Evolutionary conservation across 2,797 vertebrate genomes (phyloP).

Genomic region (Pantherophis vulpinus): DNA sequence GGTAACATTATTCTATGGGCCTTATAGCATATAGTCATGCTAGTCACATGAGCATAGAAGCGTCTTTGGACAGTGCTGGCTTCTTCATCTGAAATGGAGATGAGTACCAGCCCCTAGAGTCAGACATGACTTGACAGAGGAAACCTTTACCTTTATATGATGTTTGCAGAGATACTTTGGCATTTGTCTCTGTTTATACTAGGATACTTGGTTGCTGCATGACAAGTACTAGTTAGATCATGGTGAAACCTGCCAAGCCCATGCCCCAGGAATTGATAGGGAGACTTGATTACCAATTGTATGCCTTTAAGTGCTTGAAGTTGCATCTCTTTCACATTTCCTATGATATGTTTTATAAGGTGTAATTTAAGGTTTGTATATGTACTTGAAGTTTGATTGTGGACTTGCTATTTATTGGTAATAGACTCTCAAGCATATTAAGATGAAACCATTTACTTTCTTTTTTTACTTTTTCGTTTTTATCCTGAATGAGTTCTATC

Average conservation of each 20-base stretch:
- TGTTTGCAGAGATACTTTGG: not conserved
- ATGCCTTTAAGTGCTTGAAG: not conserved
- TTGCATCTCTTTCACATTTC: not conserved
- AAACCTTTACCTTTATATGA: not conserved
- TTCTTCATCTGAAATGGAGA: not conserved
- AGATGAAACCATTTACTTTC: not conserved
- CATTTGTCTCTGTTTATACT: not conserved
- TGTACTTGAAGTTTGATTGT: not conserved
- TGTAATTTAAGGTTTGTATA: not conserved
- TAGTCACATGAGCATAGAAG: not conserved
- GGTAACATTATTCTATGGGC: not conserved
- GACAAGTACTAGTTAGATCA: not conserved
- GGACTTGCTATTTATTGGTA: not conserved
- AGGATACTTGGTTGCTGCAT: not conserved
- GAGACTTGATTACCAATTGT: not conserved
- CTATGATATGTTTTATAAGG: not conserved
- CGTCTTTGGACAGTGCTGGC: not conserved
- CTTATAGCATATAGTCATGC: not conserved
- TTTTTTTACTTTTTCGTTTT: not conserved
- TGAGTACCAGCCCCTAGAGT: not conserved
- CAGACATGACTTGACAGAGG: not conserved
- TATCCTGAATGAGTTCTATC: not conserved
- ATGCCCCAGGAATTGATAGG: not conserved
- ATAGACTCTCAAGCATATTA: not conserved
- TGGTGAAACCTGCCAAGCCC: not conserved